Evolutionary conservation across 2,113 vertebrate genomes (phyloP).

Genomic region (Catagonus wagneri): DNA sequence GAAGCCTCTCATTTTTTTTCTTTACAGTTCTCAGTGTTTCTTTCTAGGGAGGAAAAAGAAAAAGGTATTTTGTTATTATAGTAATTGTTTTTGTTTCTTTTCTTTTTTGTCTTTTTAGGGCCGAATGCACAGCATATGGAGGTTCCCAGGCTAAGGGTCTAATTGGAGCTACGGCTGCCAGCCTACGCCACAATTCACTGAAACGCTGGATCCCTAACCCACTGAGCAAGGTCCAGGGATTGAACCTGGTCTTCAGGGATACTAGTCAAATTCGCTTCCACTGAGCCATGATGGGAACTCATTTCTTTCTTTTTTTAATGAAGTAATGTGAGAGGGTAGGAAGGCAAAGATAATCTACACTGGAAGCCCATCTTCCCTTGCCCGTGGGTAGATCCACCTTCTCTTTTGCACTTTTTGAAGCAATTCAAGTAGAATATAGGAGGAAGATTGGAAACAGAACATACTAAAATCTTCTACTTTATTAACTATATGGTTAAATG

Average conservation of each 20-base stretch:
- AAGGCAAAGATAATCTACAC: background rate
- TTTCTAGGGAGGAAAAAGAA: background rate
- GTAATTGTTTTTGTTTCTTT: background rate
- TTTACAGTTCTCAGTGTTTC: background rate
- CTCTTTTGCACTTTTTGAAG: background rate
- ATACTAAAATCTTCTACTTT: background rate
- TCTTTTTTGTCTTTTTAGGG: background rate
- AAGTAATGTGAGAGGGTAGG: background rate
- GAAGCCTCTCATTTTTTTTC: background rate
- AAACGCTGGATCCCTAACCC: too few species aligned
- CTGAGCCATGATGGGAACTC: too few species aligned
- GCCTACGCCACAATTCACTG: too few species aligned
- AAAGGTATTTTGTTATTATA: background rate
- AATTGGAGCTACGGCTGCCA: too few species aligned
- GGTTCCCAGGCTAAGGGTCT: too few species aligned
- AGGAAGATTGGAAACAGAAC: background rate
- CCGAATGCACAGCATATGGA: too few species aligned
- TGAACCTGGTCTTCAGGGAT: too few species aligned
- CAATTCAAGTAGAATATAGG: background rate
- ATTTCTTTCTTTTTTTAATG: background rate
- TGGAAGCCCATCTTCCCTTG: background rate
- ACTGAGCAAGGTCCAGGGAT: too few species aligned
- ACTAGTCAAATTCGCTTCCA: too few species aligned
- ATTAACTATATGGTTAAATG: conserved; percentile 28
- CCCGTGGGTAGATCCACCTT: background rate